phyloP scores from a whole-genome alignment of 2,888 invertebrate genomes.

The Apodemia mormo region DNA sequence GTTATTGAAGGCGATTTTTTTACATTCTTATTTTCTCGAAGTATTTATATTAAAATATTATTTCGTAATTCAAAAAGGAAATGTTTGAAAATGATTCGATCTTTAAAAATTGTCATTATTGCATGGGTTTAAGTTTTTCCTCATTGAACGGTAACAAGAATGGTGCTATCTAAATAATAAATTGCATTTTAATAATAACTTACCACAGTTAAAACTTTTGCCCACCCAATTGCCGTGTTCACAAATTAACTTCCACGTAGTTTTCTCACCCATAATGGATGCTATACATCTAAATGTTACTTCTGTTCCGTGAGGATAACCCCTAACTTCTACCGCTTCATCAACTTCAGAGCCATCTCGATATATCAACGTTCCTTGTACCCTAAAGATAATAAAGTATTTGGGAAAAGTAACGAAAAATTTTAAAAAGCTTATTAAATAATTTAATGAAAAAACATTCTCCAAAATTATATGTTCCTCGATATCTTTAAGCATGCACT shows the following conservation, averaged over 20 bases:
- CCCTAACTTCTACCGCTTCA: slow-evolving; percentile 83
- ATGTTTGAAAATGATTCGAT: too few relatives aligned
- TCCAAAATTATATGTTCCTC: slow-evolving; percentile 29
- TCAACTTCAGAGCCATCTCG: slow-evolving; percentile 86
- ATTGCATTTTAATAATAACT: slow-evolving; percentile 41
- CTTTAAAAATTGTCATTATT: too few relatives aligned
- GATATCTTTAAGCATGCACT: slow-evolving; percentile 60
- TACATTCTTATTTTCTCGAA: too few relatives aligned
- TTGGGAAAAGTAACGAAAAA: slow-evolving; percentile 31
- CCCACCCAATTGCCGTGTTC: slow-evolving; percentile 94
- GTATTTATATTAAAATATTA: too few relatives aligned
- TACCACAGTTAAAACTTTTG: slow-evolving; percentile 89
- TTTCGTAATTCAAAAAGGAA: too few relatives aligned
- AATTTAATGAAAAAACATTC: slow-evolving; percentile 33
- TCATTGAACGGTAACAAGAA: too few relatives aligned
- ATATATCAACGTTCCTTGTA: slow-evolving; percentile 89
- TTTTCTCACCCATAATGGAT: slow-evolving; percentile 90
- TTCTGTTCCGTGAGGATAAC: slow-evolving; percentile 91
- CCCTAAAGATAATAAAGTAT: slow-evolving; percentile 60
- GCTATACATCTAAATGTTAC: slow-evolving; percentile 92
- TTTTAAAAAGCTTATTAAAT: slow-evolving; percentile 20
- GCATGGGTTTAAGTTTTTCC: too few relatives aligned
- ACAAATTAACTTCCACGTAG: slow-evolving; percentile 92
- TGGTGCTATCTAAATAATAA: too few relatives aligned
- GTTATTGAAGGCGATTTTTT: too few relatives aligned